Percentiles rank a stretch among this genome's conserved stretches.
Evolutionary conservation across 2,797 vertebrate species (phyloP).

Genomic region (Neosilurus mollespiculum): DNA sequence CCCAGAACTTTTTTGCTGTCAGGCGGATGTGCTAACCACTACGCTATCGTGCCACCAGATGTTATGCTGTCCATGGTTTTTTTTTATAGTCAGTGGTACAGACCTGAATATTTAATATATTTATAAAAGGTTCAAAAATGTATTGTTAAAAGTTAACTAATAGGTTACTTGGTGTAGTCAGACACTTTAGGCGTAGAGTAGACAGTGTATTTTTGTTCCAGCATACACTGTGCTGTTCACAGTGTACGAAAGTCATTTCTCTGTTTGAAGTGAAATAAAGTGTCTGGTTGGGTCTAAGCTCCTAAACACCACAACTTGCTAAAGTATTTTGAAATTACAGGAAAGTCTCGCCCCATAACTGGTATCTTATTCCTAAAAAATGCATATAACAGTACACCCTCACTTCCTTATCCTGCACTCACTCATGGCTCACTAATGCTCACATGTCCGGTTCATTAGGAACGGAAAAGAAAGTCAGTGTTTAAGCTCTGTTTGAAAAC

Average conservation of each 20-base stretch:
- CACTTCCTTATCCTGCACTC: constrained; percentile 8
- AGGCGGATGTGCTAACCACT: too few species aligned
- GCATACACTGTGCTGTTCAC: too few species aligned
- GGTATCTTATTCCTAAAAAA: not conserved
- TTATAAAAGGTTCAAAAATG: not conserved
- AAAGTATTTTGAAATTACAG: not conserved
- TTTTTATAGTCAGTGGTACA: too few species aligned
- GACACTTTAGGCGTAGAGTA: too few species aligned
- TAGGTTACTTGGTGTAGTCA: not conserved
- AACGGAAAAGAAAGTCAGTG: constrained; percentile 10
- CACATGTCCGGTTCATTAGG: constrained; percentile 1
- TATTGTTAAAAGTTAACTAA: not conserved
- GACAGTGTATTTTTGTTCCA: too few species aligned
- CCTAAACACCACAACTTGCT: too few species aligned
- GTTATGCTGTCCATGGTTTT: too few species aligned
- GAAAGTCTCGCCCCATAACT: not conserved
- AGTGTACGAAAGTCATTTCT: not conserved
- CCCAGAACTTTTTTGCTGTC: too few species aligned
- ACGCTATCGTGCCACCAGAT: too few species aligned
- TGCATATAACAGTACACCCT: not conserved
- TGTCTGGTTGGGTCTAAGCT: not conserved
- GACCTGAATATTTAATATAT: not conserved
- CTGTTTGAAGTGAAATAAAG: not conserved
- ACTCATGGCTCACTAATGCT: not conserved
- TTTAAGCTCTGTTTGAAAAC: not conserved